Evolutionary conservation across 1,140 invertebrate genomes (phyloP).

Genomic region (Homarus americanus): DNA sequence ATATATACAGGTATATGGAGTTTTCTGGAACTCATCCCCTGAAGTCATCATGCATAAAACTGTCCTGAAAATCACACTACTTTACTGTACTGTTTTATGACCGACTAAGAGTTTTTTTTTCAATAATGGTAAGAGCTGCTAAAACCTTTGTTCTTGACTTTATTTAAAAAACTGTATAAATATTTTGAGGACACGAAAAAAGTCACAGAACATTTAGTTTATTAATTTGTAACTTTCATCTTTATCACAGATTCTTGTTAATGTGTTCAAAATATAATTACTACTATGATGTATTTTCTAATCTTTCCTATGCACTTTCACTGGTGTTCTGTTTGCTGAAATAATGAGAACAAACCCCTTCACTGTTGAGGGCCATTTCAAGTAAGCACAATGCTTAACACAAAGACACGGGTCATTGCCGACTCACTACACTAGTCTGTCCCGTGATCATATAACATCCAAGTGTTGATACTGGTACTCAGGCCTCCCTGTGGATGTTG

Average conservation of each 20-base stretch:
- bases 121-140: background rate
- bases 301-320: background rate
- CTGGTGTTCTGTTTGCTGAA: background rate
- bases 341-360: background rate
- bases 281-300: conserved; percentile 26
- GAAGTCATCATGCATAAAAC: background rate
- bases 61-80: background rate
- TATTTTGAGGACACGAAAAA: conserved; percentile 4
- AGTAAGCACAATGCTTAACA: background rate
- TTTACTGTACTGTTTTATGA: conserved; percentile 17
- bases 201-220: conserved; percentile 13
- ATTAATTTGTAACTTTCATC: conserved; percentile 52
- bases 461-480: conserved; percentile 66
- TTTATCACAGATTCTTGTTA: conserved; percentile 71
- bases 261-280: conserved; percentile 46
- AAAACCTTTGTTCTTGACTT: background rate
- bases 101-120: conserved; percentile 37
- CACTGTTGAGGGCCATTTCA: background rate
- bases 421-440: conserved; percentile 37
- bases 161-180: background rate
- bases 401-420: background rate
- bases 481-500: conserved; percentile 37
- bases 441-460: conserved; percentile 67
- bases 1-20: background rate
- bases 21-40: background rate